Evolutionary conservation across 2,888 invertebrate species (phyloP).

Genomic region (Hoplodrina blanda): DNA sequence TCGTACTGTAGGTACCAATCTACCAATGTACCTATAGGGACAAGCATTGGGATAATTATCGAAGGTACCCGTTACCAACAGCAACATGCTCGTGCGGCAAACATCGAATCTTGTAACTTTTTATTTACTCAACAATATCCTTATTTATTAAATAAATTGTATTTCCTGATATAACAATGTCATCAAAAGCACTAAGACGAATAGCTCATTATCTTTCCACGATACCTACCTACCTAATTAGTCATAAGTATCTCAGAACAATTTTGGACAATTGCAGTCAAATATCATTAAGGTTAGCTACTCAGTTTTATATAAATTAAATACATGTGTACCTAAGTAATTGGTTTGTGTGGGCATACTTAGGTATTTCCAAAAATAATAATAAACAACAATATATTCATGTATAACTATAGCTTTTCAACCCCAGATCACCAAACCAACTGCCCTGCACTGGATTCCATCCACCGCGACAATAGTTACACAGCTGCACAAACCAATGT

Average conservation of each 20-base stretch:
- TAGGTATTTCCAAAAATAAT: no score
- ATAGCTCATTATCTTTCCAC: constrained; percentile 1
- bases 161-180: constrained; percentile 15
- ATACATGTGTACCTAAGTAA: background rate
- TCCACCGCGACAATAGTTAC: background rate
- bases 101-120: background rate
- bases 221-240: background rate
- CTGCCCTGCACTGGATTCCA: background rate
- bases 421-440: background rate
- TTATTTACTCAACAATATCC: constrained; percentile 3
- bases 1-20: no score
- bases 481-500: constrained; percentile 48
- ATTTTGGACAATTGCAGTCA: constrained; percentile 2
- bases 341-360: background rate
- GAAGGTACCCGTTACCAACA: no score
- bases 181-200: constrained; percentile 1
- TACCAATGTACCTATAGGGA: no score
- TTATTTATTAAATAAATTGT: background rate
- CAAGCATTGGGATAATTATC: no score
- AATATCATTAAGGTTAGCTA: background rate
- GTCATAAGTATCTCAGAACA: background rate
- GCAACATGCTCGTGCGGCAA: background rate
- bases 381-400: no score
- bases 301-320: background rate
- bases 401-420: no score